Evolutionary conservation across 2,888 invertebrate genomes (phyloP).

Genomic region (Ectemnius continuus): DNA sequence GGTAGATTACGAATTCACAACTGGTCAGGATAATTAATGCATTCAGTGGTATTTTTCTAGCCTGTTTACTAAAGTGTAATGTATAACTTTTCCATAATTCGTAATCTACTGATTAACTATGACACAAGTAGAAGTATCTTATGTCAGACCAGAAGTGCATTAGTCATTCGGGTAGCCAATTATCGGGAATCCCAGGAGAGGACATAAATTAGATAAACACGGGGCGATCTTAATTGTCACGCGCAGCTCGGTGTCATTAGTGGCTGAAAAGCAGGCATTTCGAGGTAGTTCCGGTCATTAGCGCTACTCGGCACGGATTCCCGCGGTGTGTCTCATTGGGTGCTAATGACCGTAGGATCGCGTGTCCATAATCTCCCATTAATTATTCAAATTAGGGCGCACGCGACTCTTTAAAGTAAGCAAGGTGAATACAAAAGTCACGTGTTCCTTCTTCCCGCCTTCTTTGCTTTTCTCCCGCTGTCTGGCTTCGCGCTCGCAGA

Average conservation of each 20-base stretch:
- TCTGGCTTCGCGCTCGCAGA: slow-evolving; percentile 15
- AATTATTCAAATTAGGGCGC: slow-evolving; percentile 31
- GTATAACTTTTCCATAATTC: too few relatives aligned
- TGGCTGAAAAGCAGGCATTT: slow-evolving; percentile 1
- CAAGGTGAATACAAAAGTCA: neutral
- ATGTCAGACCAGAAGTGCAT: too few relatives aligned
- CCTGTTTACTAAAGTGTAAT: too few relatives aligned
- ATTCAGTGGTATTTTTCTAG: too few relatives aligned
- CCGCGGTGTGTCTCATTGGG: slow-evolving; percentile 1
- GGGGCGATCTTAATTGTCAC: slow-evolving; percentile 11
- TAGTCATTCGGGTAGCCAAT: too few relatives aligned
- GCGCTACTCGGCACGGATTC: neutral
- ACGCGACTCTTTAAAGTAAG: slow-evolving; percentile 9
- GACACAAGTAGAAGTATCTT: too few relatives aligned
- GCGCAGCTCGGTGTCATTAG: neutral
- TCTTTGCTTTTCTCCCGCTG: neutral
- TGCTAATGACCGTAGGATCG: slow-evolving; percentile 13
- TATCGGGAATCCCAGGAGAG: too few relatives aligned
- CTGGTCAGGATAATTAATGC: too few relatives aligned
- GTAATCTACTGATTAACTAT: too few relatives aligned
- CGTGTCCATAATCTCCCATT: slow-evolving; percentile 16
- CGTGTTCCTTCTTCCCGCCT: neutral
- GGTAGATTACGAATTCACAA: too few relatives aligned
- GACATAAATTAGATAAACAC: slow-evolving; percentile 12
- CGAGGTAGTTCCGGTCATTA: neutral